Percentiles rank a stretch among this genome's conserved stretches.
Conservation (phyloP, 1,140 invertebrate species). For the Nautilus pompilius region DNA sequence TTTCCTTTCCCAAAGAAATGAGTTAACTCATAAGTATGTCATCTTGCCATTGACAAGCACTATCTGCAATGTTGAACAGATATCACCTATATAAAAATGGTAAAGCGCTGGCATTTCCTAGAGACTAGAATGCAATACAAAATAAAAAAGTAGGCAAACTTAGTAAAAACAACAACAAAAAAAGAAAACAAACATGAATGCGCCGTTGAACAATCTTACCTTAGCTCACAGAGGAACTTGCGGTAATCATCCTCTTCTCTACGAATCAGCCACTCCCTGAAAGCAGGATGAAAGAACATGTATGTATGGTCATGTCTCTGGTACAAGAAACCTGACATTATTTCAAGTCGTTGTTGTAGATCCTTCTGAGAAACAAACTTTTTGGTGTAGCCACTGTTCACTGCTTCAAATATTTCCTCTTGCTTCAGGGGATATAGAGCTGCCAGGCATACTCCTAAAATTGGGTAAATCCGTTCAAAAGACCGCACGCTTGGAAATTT, state of each 20-base stretch:
- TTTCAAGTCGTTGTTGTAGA: constrained; percentile 41
- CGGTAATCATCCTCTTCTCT: constrained; percentile 78
- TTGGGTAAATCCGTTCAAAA: constrained; percentile 73
- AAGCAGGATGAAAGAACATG: constrained; percentile 95
- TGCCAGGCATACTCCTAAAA: constrained; percentile 85
- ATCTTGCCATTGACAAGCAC: no score
- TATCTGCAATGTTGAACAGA: no score
- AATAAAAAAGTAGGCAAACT: no score
- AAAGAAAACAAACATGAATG: no score
- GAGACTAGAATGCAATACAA: no score
- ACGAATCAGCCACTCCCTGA: constrained; percentile 93
- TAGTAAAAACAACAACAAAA: no score
- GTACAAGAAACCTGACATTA: constrained; percentile 71
- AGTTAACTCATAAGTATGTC: no score
- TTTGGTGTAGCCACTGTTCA: constrained; percentile 77
- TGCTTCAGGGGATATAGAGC: constrained; percentile 81
- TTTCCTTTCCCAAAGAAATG: no score
- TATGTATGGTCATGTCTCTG: constrained; percentile 87
- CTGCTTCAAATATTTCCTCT: constrained; percentile 88
- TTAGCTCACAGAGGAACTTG: constrained; percentile 79
- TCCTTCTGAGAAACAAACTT: constrained; percentile 57
- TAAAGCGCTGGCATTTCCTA: no score
- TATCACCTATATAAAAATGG: no score
- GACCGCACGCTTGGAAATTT: constrained; percentile 83
- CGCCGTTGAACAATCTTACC: no score